phyloP scores from a whole-genome alignment of 1,140 invertebrate species.

The Theocolax elegans region DNA sequence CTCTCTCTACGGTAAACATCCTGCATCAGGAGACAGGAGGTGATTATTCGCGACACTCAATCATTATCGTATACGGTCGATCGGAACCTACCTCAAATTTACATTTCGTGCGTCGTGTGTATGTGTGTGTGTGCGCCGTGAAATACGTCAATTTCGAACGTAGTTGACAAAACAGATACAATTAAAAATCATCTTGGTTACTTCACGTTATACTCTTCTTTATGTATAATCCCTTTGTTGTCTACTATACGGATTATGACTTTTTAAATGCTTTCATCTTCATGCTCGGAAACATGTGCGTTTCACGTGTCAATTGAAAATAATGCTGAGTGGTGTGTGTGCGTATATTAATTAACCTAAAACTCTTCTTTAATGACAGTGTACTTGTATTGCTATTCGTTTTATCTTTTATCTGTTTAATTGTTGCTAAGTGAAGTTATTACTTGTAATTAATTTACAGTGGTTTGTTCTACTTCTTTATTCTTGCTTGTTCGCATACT shows the following conservation, averaged over 20 bases:
- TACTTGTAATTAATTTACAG: neutral
- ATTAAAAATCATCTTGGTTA: neutral
- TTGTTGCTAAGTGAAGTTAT: no score
- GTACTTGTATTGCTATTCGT: no score
- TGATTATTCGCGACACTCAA: neutral
- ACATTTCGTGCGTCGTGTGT: no score
- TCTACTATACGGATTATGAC: neutral
- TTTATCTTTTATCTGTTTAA: neutral
- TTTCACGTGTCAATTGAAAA: constrained; percentile 5
- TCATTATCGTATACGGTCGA: neutral
- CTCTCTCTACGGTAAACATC: neutral
- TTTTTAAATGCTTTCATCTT: neutral
- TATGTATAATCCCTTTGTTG: neutral
- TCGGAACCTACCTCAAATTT: neutral
- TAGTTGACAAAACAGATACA: neutral
- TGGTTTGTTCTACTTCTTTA: neutral
- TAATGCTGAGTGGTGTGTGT: neutral
- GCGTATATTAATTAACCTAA: constrained; percentile 23
- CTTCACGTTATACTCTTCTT: neutral
- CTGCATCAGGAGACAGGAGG: neutral
- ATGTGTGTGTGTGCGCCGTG: no score
- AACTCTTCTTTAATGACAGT: no score
- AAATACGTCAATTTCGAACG: neutral
- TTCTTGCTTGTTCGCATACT: neutral
- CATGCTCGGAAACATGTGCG: constrained; percentile 14